Conservation (phyloP, 2,888 invertebrate species). For the Exocentrus adspersus region DNA sequence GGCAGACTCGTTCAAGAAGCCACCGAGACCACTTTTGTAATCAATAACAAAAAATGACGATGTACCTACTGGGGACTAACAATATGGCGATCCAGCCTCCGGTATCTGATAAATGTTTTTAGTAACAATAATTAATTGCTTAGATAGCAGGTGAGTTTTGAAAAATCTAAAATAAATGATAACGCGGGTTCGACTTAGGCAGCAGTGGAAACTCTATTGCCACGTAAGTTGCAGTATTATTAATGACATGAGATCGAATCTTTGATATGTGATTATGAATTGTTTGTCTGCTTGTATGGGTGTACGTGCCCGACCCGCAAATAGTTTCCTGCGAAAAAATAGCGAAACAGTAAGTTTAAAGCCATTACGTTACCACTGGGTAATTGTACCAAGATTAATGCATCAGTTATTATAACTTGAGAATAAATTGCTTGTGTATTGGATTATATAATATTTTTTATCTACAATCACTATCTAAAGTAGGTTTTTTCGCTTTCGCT, state of each 20-base stretch:
- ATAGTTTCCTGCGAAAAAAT: slow-evolving; percentile 41
- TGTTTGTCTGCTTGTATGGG: slow-evolving; percentile 40
- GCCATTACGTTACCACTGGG: slow-evolving; percentile 44
- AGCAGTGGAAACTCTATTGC: slow-evolving; percentile 38
- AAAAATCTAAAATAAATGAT: slow-evolving; percentile 34
- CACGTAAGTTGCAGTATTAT: slow-evolving; percentile 48
- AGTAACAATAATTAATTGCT: slow-evolving; percentile 3
- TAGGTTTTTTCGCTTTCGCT: no score
- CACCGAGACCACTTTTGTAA: no score
- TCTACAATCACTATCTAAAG: no score
- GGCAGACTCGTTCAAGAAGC: no score
- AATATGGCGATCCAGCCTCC: no score
- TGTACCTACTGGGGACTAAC: no score
- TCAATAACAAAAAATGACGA: no score
- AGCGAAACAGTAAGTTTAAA: slow-evolving; percentile 44
- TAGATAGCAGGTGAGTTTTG: not conserved
- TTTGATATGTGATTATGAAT: slow-evolving; percentile 56
- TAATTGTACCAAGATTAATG: slow-evolving; percentile 49
- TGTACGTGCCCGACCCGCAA: slow-evolving; percentile 44
- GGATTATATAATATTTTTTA: no score
- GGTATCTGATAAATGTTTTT: not conserved
- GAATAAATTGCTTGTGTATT: no score
- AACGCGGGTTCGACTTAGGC: slow-evolving; percentile 33
- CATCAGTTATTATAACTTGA: not conserved
- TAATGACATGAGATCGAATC: slow-evolving; percentile 57